Conservation (phyloP, 2,113 vertebrate species). For the Suncus etruscus region DNA sequence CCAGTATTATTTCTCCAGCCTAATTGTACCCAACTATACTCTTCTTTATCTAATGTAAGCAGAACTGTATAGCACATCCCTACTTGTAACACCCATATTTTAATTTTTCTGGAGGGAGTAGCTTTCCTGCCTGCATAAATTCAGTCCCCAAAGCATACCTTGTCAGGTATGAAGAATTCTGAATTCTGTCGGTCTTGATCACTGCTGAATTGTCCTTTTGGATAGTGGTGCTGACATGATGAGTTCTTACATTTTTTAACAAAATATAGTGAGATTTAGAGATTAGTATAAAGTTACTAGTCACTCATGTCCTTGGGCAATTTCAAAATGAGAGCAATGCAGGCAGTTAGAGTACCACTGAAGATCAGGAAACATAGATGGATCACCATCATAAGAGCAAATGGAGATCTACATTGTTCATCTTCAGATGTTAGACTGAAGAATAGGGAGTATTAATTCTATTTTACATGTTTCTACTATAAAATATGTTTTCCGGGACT, state of each 20-base stretch:
- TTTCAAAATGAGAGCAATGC: background rate
- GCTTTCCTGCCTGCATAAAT: background rate
- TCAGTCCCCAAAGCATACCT: background rate
- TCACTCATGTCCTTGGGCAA: background rate
- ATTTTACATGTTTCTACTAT: background rate
- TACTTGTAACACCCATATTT: background rate
- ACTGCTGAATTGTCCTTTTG: constrained; percentile 8
- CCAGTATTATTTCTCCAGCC: background rate
- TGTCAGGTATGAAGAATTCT: constrained; percentile 26
- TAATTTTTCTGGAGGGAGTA: background rate
- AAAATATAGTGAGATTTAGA: constrained; percentile 6
- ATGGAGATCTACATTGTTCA: background rate
- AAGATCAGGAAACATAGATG: background rate
- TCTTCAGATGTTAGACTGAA: background rate
- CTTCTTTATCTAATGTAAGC: background rate
- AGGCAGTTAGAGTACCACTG: background rate
- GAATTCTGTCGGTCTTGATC: constrained; percentile 26
- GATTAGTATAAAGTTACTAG: constrained; percentile 44
- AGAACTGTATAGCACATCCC: background rate
- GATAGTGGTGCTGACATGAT: constrained; percentile 42
- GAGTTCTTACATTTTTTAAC: background rate
- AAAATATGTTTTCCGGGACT: background rate
- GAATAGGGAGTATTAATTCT: background rate
- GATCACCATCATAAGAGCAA: background rate
- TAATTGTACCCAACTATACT: background rate